These are phyloP conservation scores for Gymnoscelis rufifasciata DNA, from an alignment of 2,888 invertebrate genomes.

Conservation along the genomic window DNA sequence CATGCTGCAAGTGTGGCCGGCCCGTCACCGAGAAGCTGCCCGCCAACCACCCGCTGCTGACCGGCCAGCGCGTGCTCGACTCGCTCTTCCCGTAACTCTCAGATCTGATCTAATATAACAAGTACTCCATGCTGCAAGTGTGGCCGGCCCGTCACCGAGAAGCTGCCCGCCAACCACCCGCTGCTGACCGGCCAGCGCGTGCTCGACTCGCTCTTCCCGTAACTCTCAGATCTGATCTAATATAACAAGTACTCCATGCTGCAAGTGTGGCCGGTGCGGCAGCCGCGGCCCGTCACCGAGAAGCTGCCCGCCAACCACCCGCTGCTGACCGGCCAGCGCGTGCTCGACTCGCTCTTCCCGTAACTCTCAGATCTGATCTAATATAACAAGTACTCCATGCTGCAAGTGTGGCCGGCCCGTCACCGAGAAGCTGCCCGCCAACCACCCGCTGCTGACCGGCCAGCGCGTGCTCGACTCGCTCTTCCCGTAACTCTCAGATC, in stretches of 20 bases:
- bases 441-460: constrained; percentile 98
- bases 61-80: too few species aligned
- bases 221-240: too few species aligned
- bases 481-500: constrained; percentile 97
- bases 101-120: too few species aligned
- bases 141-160: too few species aligned
- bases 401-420: constrained; percentile 96
- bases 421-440: constrained; percentile 99
- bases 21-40: too few species aligned
- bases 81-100: too few species aligned
- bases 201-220: too few species aligned
- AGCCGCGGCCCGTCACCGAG: constrained; percentile 97
- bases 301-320: constrained; percentile 99
- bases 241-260: constrained; percentile 96
- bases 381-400: constrained; percentile 3
- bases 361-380: constrained; percentile 81
- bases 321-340: constrained; percentile 97
- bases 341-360: constrained; percentile 98
- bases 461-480: constrained; percentile 98
- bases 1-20: constrained; percentile 97
- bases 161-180: too few species aligned
- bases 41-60: too few species aligned
- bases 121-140: too few species aligned
- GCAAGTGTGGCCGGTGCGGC: constrained; percentile 99
- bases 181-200: too few species aligned